Evolutionary conservation across 2,113 vertebrate genomes (phyloP).

Genomic region (Dinomys branickii): DNA sequence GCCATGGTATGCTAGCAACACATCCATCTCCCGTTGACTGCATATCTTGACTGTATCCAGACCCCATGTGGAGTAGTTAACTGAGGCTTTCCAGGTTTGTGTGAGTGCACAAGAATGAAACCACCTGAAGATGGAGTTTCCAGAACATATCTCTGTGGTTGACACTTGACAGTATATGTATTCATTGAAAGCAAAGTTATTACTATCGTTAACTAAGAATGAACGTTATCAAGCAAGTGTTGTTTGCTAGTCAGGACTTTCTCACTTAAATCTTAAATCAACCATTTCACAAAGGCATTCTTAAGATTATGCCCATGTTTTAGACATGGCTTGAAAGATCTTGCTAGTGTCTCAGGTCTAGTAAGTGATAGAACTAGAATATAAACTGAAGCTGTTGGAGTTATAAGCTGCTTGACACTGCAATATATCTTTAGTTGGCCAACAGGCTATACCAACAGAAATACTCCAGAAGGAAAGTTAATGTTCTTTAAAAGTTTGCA

Average conservation of each 20-base stretch:
- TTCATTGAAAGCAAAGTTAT: neutral
- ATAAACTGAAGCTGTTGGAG: neutral
- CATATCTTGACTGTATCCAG: neutral
- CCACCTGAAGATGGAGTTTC: neutral
- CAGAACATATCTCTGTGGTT: no score
- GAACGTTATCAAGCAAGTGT: neutral
- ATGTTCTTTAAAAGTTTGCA: conserved; percentile 53
- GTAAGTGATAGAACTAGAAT: neutral
- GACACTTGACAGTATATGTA: no score
- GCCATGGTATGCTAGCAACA: neutral
- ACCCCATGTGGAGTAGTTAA: neutral
- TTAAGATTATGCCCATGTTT: neutral
- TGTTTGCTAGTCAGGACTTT: neutral
- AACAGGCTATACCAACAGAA: neutral
- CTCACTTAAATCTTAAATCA: neutral
- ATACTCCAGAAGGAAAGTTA: neutral
- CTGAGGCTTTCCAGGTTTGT: no score
- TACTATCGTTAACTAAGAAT: neutral
- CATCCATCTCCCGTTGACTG: neutral
- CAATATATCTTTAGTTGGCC: neutral
- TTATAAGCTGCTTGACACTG: neutral
- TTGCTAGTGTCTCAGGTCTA: neutral
- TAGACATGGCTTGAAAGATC: neutral
- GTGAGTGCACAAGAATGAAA: no score
- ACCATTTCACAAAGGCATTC: neutral